Percentiles rank a stretch among this genome's conserved stretches.
Evolutionary conservation across 2,113 vertebrate species (phyloP).

Genomic region (Coptodon rendalli): DNA sequence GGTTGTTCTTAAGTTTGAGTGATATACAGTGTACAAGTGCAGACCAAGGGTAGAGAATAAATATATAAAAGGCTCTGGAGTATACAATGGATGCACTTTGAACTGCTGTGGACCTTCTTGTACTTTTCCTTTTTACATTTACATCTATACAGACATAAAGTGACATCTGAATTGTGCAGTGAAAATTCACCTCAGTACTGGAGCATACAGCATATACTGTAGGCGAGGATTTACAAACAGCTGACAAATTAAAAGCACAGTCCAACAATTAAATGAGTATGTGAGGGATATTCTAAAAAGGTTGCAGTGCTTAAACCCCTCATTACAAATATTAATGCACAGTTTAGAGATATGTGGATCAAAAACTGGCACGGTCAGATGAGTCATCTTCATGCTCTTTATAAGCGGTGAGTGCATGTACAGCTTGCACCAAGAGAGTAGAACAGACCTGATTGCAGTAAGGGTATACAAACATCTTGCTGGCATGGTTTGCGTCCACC

Average conservation of each 20-base stretch:
- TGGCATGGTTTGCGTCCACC: background rate
- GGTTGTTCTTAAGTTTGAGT: background rate
- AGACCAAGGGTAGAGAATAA: background rate
- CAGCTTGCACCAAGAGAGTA: background rate
- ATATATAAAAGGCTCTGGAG: background rate
- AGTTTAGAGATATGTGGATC: background rate
- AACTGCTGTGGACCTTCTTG: background rate
- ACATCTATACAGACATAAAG: background rate
- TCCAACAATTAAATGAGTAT: background rate
- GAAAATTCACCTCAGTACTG: slow-evolving; percentile 17
- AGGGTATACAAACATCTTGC: background rate
- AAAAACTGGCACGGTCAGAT: background rate
- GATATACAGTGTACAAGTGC: background rate
- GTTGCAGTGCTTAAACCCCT: background rate
- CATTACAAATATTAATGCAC: background rate
- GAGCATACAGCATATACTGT: background rate
- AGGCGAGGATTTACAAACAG: background rate
- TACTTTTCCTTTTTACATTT: background rate
- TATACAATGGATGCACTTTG: background rate
- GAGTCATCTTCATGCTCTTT: background rate
- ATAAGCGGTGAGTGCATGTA: background rate
- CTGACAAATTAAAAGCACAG: background rate
- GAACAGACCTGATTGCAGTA: background rate
- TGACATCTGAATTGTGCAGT: slow-evolving; percentile 18
- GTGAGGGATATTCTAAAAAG: background rate